Base-by-base conservation (phyloP, 2,113 vertebrate species). In the Phasianus colchicus region DNA sequence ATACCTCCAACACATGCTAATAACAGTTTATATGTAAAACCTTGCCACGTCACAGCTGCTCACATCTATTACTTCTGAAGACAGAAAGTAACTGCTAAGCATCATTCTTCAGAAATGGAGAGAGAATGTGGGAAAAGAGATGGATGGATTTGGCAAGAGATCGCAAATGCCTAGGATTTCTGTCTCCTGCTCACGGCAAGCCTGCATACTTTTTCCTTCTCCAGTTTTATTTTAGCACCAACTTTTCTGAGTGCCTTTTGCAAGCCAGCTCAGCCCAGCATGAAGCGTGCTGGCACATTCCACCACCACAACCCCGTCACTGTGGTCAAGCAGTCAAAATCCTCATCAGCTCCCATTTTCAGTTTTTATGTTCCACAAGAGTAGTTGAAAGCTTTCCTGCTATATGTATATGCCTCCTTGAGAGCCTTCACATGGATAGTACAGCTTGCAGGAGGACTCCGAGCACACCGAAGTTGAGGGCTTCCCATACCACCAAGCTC, bases 81-180 rank as follows among this genome's bases (percentile, higher is more conserved):
- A 93, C 48, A 52, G 83, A 88, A 94, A 86, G 43, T 78, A 95
- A 92, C 77, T 90, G 80, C 57, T 92, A 86, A 94, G 70, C 40
- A 76, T 66, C 65, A 0, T 65, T 90, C 70, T 40, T 94, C 40
- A 92, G 48, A 94, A 93, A 92, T 25, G 54, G 65, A 77, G 57
- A 94, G 64, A 90, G 63, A 83, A 93, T 78, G 76, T 93, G 76
- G 95, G 92, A 86, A 94, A 94, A 84, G 70, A 93, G 73, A 95
- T 70, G 90, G 81, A 92, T 89, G 88, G 73, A 93, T 94, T 72
- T 93, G 93, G 93, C 92, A 94, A 88, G 40, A 81, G 86, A 78
- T 17, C 0, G 3, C 86, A 90, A 75, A 94, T 20, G 69, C 90
- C 63, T 61, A 69, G n/a, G 86, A 86, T 94, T 94, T 88, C 86